phyloP scores from a whole-genome alignment of 2,113 vertebrate genomes.

The Chinchilla lanigera region DNA sequence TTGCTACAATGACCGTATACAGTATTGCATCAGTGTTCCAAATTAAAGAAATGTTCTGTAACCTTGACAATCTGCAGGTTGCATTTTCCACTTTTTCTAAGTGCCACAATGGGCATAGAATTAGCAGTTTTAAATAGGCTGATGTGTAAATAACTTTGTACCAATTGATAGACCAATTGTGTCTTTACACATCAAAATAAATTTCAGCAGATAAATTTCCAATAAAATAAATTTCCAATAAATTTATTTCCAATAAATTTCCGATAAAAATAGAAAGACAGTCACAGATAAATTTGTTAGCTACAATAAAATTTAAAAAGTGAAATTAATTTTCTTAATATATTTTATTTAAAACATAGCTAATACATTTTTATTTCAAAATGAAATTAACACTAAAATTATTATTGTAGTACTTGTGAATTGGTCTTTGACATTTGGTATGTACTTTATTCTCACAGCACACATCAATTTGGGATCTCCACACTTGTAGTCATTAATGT shows the following conservation, averaged over 20 bases:
- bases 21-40: neutral
- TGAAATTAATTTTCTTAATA: slow-evolving; percentile 19
- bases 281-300: neutral
- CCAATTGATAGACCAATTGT: no score
- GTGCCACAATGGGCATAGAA: neutral
- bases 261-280: neutral
- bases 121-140: neutral
- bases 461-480: neutral
- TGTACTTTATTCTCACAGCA: neutral
- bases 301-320: neutral
- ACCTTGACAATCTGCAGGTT: neutral
- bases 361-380: neutral
- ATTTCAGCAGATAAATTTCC: neutral
- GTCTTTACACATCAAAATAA: neutral
- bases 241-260: no score
- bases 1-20: neutral
- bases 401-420: neutral
- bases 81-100: neutral
- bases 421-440: neutral
- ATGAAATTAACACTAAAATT: neutral
- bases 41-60: neutral
- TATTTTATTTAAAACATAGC: neutral
- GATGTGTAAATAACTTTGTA: neutral
- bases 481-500: neutral
- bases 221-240: no score